Evolutionary conservation across 2,797 vertebrate genomes (phyloP), one percentile per base, ranked within the genome.

Genomic region (Amazona finschi): DNA sequence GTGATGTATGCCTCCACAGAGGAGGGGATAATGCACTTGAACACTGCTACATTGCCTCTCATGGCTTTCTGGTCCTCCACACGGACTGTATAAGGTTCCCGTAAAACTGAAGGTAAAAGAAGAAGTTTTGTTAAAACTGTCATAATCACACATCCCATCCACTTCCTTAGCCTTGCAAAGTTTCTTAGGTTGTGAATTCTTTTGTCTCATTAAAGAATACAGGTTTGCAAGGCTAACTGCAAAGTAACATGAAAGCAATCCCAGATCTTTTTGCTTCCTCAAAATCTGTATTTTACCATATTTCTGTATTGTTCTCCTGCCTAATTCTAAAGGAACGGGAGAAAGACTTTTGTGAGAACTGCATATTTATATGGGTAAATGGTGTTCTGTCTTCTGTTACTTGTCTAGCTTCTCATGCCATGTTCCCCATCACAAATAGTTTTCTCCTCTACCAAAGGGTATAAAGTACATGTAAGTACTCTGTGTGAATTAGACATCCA

Each of bases 11-110:
- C 98, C 98, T 99, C 99, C 96, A 99, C 99, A 84, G 99, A 99
- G 98, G 99, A 98, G 96, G 99, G 99, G 97, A 99, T 99, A 99
- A 99, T 99, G 99, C 99, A 99, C 99, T 99, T 99, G 99, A 99
- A 99, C 98, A 99, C 99, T 90, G 99, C 99, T 95, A 99, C 98
- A 97, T 99, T 99, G 98, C 99, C 99, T 98, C 99, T 98, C 99
- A 99, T 99, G 98, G 99, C 99, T 98, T 99, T 99, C 99, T 99
- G 99, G 98, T 99, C 99, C 96, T 99, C 99, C 98, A 99, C 99
- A 96, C 99, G 98, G 97, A 99, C 99, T 94, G 99, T 99, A 98
- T 99, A 99, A 98, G 99, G 99, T 98, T 99, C 99, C 97, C 99
- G 98, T 97, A 99, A 99, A 97, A 99, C 99, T 99, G 95, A 6